Conservation (phyloP, 2,888 invertebrate species). For the Bimastos eiseni region DNA sequence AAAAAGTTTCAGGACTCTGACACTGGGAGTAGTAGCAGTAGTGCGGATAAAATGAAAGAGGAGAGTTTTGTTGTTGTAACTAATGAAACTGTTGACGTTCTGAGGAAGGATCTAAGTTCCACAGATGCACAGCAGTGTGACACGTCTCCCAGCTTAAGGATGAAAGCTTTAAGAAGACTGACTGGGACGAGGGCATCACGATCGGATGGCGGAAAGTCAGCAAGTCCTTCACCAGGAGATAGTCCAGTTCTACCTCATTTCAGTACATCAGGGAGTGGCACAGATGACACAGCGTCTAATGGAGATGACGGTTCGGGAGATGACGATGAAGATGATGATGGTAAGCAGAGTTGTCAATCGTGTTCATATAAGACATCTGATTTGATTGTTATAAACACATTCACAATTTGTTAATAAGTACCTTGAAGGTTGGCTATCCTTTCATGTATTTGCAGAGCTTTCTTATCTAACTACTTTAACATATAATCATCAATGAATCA, state of each 20-base stretch:
- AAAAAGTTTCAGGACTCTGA: background rate
- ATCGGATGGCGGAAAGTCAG: background rate
- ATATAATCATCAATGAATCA: too few species aligned
- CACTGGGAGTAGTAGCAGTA: background rate
- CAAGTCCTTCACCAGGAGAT: background rate
- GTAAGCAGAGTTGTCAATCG: background rate
- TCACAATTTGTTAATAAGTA: background rate
- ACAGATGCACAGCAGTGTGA: background rate
- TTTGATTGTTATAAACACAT: background rate
- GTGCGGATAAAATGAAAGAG: slow-evolving; percentile 2
- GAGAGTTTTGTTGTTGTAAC: background rate
- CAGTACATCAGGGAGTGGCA: slow-evolving; percentile 15
- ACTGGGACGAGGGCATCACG: background rate
- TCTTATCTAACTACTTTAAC: too few species aligned
- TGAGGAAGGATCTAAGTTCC: background rate
- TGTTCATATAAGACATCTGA: background rate
- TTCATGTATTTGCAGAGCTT: too few species aligned
- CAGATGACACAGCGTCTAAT: background rate
- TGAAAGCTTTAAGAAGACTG: background rate
- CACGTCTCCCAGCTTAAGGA: background rate
- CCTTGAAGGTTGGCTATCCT: background rate
- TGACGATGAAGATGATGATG: slow-evolving; percentile 21
- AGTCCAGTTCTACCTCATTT: background rate
- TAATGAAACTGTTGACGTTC: background rate
- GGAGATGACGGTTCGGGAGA: slow-evolving; percentile 16